Base-by-base conservation (phyloP, 2,888 invertebrate species). In the Heteropelma amictum region DNA sequence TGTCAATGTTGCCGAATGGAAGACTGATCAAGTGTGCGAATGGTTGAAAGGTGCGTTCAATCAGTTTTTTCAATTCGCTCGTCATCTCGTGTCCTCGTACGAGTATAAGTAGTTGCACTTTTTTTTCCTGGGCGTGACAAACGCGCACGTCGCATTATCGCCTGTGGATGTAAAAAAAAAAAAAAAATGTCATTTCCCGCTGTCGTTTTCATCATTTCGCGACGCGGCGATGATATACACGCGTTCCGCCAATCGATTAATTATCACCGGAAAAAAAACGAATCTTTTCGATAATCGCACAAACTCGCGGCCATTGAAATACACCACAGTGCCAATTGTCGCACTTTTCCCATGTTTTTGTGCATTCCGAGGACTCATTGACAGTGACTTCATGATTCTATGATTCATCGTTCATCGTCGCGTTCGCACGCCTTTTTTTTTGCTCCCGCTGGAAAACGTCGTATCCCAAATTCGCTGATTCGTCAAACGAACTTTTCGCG, bases 1-100 rank as follows among this genome's bases (percentile, higher is more conserved):
- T 89, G 94, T 95, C 83, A 95, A 94, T 90, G 95, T 97, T 83
- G 95, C 94, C 83, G 96, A 96, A 90, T 97, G 97, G 97, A 93
- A 95, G 82, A 94, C 95, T 69, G 95, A 96, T 86, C 96, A 96
- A 92, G 96, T 97, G 82, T 95, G 95, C 80, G 96, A 96, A 88
- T 97, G 97, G 97, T 90, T 97, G 81, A 94, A 95, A 93, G 97
- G 97, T 96, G 90, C 75, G 84, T 68, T 12, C 5, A 19, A n/a
- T 8, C 3, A 19, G 14, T 35, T 21, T 26, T 19, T 8, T 10
- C 10, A 1, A 10, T 47, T 47, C 33, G 6, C 12, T 49, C 38
- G 14, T 26, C 1, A 14, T 2, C 33, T 38, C 6, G n/a, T 7
- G 12, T 53, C 19, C 28, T 23, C 26, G 26, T 40, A 23, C 19